Percentiles rank a stretch among this genome's conserved stretches.
Evolutionary conservation across 2,797 vertebrate genomes (phyloP).

Genomic region (Sebastes baramenuke): DNA sequence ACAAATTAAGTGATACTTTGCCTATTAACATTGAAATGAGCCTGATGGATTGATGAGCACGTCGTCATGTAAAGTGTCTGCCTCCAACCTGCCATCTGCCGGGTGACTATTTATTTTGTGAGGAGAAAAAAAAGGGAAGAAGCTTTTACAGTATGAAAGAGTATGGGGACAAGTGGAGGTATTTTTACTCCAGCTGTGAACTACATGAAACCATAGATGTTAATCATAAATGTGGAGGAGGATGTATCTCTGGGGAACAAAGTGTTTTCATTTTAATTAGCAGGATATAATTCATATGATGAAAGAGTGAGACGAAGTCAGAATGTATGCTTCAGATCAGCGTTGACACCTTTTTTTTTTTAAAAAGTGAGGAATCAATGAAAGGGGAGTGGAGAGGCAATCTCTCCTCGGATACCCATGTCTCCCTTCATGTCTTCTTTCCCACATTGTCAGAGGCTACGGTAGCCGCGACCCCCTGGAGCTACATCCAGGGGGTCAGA

Average conservation of each 20-base stretch:
- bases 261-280: not conserved
- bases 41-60: conserved; percentile 65
- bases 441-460: conserved; percentile 28
- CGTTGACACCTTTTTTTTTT: not conserved
- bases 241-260: not conserved
- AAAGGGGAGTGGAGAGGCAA: conserved; percentile 19
- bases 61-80: conserved; percentile 49
- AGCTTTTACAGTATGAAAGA: not conserved
- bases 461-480: conserved; percentile 19
- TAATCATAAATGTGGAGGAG: not conserved
- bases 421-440: conserved; percentile 8
- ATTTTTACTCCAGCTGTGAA: conserved; percentile 16
- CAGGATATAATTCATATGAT: not conserved
- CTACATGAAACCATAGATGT: conserved; percentile 10
- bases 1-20: conserved; percentile 59
- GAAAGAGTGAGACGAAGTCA: not conserved
- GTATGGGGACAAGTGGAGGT: not conserved
- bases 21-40: conserved; percentile 67
- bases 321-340: not conserved
- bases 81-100: conserved; percentile 70
- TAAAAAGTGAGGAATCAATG: conserved; percentile 22
- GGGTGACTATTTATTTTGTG: conserved; percentile 37
- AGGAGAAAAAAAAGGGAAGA: not conserved
- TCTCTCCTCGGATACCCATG: not conserved
- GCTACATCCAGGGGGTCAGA: conserved; percentile 44